Percentiles rank a stretch among this genome's conserved stretches.
Conservation (phyloP, 2,113 vertebrate species). For the Saccopteryx leptura region DNA sequence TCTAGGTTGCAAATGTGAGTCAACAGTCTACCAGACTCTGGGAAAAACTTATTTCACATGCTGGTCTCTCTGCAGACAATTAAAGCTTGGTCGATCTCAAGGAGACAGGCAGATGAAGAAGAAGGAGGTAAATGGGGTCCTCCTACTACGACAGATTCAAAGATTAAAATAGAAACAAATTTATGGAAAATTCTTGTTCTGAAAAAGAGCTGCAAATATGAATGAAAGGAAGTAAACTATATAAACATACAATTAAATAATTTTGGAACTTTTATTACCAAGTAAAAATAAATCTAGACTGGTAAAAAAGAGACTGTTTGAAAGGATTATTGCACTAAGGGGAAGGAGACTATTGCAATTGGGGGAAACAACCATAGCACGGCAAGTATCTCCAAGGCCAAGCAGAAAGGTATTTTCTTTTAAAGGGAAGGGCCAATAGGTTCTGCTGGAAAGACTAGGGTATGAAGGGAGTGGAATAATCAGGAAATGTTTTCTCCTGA, state of each 20-base stretch:
- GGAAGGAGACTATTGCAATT: background rate
- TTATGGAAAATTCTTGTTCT: background rate
- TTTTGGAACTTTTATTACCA: background rate
- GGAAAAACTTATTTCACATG: background rate
- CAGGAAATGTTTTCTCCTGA: background rate
- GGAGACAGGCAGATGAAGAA: conserved; percentile 36
- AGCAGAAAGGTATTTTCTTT: background rate
- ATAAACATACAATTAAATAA: background rate
- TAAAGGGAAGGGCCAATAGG: background rate
- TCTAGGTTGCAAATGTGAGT: background rate
- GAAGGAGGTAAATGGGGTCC: background rate
- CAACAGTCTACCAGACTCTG: background rate
- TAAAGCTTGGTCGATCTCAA: background rate
- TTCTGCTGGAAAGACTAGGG: background rate
- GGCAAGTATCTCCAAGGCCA: background rate
- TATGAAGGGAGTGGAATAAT: background rate
- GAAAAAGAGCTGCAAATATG: background rate
- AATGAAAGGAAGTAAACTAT: background rate
- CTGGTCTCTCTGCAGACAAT: background rate
- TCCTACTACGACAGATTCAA: background rate
- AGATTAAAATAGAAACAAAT: background rate
- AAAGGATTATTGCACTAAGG: background rate
- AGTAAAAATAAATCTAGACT: background rate
- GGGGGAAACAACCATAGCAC: background rate
- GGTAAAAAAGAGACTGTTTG: background rate